Conservation (phyloP, 2,113 vertebrate genomes). For the Proterorhinus semilunaris region DNA sequence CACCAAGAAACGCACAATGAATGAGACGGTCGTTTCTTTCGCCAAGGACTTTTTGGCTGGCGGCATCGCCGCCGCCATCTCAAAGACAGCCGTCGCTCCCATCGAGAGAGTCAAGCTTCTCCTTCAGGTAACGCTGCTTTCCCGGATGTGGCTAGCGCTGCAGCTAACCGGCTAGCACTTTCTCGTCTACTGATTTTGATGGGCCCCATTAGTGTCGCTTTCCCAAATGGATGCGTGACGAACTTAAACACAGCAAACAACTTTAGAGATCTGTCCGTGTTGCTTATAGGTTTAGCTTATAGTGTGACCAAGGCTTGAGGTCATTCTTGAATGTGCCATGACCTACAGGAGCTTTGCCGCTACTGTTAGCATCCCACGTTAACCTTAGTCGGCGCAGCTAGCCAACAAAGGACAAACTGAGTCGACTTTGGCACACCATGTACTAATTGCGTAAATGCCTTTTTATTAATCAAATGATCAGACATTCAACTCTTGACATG, state of each 20-base stretch:
- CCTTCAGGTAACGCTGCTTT: constrained; percentile 72
- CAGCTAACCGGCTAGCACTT: background rate
- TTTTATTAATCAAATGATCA: too few relatives aligned
- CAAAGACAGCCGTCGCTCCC: constrained; percentile 87
- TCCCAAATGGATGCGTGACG: background rate
- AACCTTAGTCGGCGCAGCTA: constrained; percentile 64
- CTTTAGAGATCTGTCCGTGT: background rate
- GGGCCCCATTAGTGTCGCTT: background rate
- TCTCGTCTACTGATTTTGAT: background rate
- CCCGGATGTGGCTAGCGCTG: constrained; percentile 40
- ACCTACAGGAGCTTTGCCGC: constrained; percentile 64
- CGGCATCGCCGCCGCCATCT: constrained; percentile 85
- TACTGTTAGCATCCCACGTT: constrained; percentile 50
- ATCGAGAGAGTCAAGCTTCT: constrained; percentile 89
- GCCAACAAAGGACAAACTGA: constrained; percentile 74
- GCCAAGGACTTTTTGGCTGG: constrained; percentile 86
- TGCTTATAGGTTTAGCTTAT: fast-evolving
- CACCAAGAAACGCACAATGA: constrained; percentile 62
- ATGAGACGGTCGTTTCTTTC: constrained; percentile 71
- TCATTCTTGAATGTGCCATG: constrained; percentile 52
- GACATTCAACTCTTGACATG: too few relatives aligned
- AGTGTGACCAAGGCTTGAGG: constrained; percentile 23
- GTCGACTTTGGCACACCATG: constrained; percentile 24
- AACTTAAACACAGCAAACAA: background rate
- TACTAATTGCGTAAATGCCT: background rate